Conservation (phyloP, 1,140 invertebrate species). For the Zophobas atratus region DNA sequence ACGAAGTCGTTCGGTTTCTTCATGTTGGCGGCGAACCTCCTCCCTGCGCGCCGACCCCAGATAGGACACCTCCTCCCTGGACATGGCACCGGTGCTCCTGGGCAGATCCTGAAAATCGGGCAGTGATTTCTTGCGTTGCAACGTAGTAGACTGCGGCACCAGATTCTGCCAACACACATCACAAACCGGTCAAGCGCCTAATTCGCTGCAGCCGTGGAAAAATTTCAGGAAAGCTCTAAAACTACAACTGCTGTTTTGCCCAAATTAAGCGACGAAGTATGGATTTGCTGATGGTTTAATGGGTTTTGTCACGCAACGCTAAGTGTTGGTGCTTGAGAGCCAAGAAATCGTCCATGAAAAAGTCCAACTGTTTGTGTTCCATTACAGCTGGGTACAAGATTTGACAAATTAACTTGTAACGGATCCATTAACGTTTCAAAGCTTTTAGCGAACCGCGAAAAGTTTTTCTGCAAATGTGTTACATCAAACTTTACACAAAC, state of each 20-base stretch:
- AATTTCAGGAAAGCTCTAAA: not conserved
- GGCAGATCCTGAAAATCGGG: conserved; percentile 92
- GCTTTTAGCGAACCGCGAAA: too few species aligned
- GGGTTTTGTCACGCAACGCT: too few species aligned
- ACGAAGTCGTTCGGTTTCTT: conserved; percentile 92
- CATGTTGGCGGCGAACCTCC: conserved; percentile 91
- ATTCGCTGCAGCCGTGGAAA: not conserved
- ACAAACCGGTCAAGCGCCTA: conserved; percentile 27
- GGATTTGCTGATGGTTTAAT: too few species aligned
- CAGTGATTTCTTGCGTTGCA: conserved; percentile 94
- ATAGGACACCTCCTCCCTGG: conserved; percentile 94
- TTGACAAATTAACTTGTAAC: too few species aligned
- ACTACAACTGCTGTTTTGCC: not conserved
- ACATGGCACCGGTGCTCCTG: conserved; percentile 84
- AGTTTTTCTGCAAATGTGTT: too few species aligned
- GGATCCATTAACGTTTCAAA: too few species aligned
- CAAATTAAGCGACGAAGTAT: too few species aligned
- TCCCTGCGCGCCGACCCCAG: conserved; percentile 94
- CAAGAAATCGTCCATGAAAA: too few species aligned
- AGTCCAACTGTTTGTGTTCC: too few species aligned
- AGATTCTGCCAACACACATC: conserved; percentile 61
- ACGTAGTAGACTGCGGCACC: conserved; percentile 67
- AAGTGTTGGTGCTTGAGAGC: too few species aligned
- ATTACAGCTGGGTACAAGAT: too few species aligned
- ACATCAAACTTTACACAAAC: too few species aligned